These are phyloP conservation scores for Cataglyphis livida DNA, from an alignment of 2,888 invertebrate genomes.

Conservation along the genomic window DNA sequence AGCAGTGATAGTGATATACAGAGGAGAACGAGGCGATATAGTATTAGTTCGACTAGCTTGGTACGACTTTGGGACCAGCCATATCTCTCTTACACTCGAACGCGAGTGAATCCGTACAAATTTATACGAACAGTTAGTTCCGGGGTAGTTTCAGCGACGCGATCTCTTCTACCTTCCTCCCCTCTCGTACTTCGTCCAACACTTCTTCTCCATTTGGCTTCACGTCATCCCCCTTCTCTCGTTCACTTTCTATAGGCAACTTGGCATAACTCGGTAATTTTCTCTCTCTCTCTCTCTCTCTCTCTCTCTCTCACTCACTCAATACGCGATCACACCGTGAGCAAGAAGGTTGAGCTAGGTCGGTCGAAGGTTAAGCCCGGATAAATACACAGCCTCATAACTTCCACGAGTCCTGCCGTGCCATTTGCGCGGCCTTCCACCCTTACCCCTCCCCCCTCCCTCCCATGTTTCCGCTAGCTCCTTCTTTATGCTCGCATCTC, in stretches of 20 bases:
- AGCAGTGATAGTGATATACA: not conserved
- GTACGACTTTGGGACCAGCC: conserved; percentile 52
- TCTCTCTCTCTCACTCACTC: conserved; percentile 11
- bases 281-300: not conserved
- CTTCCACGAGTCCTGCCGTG: conserved; percentile 42
- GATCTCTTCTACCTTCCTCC: conserved; percentile 36
- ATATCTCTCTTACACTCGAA: conserved; percentile 82
- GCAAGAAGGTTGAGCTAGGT: conserved; percentile 66
- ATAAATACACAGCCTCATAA: conserved; percentile 77
- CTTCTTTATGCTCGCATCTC: conserved; percentile 26
- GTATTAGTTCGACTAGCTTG: conserved; percentile 40
- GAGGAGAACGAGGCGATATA: conserved; percentile 40
- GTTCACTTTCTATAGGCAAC: conserved; percentile 41
- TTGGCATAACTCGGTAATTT: conserved; percentile 27
- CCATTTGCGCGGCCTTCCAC: conserved; percentile 15
- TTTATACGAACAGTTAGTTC: conserved; percentile 81
- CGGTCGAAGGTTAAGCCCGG: conserved; percentile 77
- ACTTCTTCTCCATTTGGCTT: conserved; percentile 26
- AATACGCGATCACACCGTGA: conserved; percentile 61
- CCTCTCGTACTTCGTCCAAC: conserved; percentile 49
- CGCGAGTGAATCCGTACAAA: conserved; percentile 77
- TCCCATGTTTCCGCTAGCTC: not conserved
- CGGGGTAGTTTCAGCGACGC: conserved; percentile 71
- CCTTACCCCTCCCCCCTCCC: not conserved
- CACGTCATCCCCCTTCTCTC: conserved; percentile 34